These are phyloP conservation scores for Nephrotoma appendiculata DNA, from an alignment of 2,888 invertebrate genomes.

Conservation along the genomic window DNA sequence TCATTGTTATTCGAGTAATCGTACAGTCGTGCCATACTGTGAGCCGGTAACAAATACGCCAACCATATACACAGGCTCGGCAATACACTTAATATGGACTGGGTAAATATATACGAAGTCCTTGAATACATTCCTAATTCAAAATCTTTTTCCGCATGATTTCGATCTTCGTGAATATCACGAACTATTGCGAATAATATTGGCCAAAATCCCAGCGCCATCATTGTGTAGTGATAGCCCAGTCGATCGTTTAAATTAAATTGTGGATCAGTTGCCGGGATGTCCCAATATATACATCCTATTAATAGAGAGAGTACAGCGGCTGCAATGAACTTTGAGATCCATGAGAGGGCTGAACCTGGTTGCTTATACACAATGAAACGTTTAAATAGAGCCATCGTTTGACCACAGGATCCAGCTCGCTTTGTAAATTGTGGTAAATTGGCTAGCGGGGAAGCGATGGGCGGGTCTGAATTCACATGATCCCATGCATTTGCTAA, in stretches of 20 bases:
- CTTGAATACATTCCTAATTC: slow-evolving; percentile 66
- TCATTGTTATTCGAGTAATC: slow-evolving; percentile 49
- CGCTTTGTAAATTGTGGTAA: slow-evolving; percentile 49
- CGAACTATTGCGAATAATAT: slow-evolving; percentile 43
- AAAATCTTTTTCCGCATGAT: slow-evolving; percentile 64
- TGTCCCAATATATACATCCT: slow-evolving; percentile 82
- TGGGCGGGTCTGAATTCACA: slow-evolving; percentile 33
- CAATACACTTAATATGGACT: slow-evolving; percentile 49
- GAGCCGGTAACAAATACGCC: slow-evolving; percentile 75
- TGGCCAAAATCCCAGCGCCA: slow-evolving; percentile 68
- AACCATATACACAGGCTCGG: slow-evolving; percentile 68
- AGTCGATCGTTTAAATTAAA: slow-evolving; percentile 59
- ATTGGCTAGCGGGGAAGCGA: slow-evolving; percentile 59
- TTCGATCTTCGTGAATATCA: slow-evolving; percentile 34
- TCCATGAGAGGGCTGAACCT: slow-evolving; percentile 63
- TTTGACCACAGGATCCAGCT: slow-evolving; percentile 53
- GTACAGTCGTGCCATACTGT: slow-evolving; percentile 75
- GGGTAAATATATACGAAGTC: slow-evolving; percentile 60
- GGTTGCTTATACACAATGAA: slow-evolving; percentile 66
- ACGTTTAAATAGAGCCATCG: slow-evolving; percentile 45
- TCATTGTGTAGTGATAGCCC: slow-evolving; percentile 75
- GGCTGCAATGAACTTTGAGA: slow-evolving; percentile 62
- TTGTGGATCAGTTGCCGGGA: slow-evolving; percentile 61
- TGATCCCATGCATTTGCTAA: slow-evolving; percentile 56
- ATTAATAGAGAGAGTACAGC: slow-evolving; percentile 69